Evolutionary conservation across 1,140 invertebrate genomes (phyloP).

Genomic region (Euura saliciscinereae): DNA sequence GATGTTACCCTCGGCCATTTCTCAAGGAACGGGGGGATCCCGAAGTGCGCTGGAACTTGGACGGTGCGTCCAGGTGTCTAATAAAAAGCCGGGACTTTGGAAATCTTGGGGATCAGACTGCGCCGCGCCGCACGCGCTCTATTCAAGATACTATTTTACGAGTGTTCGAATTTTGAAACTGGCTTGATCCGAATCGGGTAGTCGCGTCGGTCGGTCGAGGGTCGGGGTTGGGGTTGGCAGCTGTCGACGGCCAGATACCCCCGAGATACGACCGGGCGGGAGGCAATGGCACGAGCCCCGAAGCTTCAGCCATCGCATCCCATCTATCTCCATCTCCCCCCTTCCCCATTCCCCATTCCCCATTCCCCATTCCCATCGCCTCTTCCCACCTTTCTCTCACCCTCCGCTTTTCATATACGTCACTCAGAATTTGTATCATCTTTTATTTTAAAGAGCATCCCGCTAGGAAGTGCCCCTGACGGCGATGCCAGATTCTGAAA

Average conservation of each 20-base stretch:
- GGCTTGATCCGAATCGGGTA: not conserved
- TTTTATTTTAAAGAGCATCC: not conserved
- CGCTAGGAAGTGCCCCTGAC: no score
- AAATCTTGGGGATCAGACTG: no score
- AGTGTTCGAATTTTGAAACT: not conserved
- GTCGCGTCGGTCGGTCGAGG: not conserved
- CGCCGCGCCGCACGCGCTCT: no score
- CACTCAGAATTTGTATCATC: constrained; percentile 1
- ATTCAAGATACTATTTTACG: not conserved
- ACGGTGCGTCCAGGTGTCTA: no score
- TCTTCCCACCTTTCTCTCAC: not conserved
- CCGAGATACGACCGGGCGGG: no score
- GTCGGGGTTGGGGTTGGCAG: not conserved
- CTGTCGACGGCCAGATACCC: not conserved
- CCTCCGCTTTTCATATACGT: not conserved
- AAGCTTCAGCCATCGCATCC: not conserved
- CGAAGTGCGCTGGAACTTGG: no score
- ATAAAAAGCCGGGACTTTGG: no score
- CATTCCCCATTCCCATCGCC: no score
- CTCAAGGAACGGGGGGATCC: no score
- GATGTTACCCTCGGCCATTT: no score
- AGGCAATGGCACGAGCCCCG: not conserved
- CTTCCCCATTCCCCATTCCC: not conserved
- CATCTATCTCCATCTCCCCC: not conserved
- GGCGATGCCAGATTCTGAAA: no score